Evolutionary conservation across 2,113 vertebrate species (phyloP), one percentile per base, ranked within the genome.

Genomic region (Thalassarche chlororhynchos): DNA sequence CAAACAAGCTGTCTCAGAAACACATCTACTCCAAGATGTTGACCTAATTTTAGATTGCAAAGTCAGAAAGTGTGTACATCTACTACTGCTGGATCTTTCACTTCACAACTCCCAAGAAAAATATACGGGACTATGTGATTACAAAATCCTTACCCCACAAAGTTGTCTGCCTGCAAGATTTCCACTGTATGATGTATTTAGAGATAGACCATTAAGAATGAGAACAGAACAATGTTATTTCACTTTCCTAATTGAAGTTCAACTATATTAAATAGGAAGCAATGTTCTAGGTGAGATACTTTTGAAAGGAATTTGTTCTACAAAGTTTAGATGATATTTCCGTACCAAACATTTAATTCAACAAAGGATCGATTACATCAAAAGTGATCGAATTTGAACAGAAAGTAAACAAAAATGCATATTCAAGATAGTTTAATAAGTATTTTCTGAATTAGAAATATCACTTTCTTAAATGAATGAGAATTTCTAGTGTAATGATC

Each of bases 401-500:
- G 91, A 98, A 97, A 93, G 66, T 98, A 98, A 97, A 97, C 95
- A 97, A 97, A 98, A 97, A 96, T 82, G 96, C 98, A 98, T 99
- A 99, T 98, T 98, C 99, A 99, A 99, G 98, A 98, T 97, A 97
- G 98, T 99, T 99, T 99, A 99, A 99, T 99, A 98, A 98, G 98
- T 98, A 99, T 99, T 98, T 98, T 98, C 98, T 99, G 98, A 98
- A 98, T 99, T 99, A 99, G 99, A 99, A 99, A 99, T 99, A 98
- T 97, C 98, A 99, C 98, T 99, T 99, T 98, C 98, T 96, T 96
- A 96, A 97, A 97, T 98, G 98, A 98, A 98, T 98, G 98, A 98
- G 96, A 97, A 96, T 98, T 97, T 98, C 98, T 99, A 98, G 98
- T 98, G 98, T 99, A 98, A 98, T 98, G 98, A 98, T 98, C 98